phyloP scores from a whole-genome alignment of 53 echinoderm and acorn worm species.

The Holothuria scabra region DNA sequence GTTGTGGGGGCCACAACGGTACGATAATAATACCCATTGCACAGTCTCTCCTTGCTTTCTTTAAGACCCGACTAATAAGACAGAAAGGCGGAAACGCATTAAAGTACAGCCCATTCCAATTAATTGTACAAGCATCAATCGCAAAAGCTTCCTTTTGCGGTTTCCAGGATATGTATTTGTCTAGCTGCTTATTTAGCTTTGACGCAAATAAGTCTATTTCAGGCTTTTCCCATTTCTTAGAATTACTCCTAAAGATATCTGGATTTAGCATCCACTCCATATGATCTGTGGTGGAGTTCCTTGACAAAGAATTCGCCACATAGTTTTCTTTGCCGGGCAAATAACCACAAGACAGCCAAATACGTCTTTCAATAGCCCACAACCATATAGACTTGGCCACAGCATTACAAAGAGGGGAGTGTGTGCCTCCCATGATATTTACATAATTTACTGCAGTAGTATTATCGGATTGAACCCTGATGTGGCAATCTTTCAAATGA shows the following conservation, averaged over 20 bases:
- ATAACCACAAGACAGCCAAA: constrained; percentile 58
- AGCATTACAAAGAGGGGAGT: constrained; percentile 48
- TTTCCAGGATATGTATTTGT: constrained; percentile 41
- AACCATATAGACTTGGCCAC: constrained; percentile 53
- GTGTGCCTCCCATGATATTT: constrained; percentile 59
- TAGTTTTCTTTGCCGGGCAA: constrained; percentile 57
- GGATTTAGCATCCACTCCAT: constrained; percentile 63
- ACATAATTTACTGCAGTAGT: constrained; percentile 63
- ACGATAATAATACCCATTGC: too few relatives aligned
- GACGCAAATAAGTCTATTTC: constrained; percentile 64
- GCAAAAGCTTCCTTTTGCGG: constrained; percentile 47
- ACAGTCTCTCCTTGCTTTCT: too few relatives aligned
- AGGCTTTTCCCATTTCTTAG: constrained; percentile 28
- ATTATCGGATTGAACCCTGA: too few relatives aligned
- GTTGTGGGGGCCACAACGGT: too few relatives aligned
- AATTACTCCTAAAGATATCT: constrained; percentile 16
- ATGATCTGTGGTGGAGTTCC: constrained; percentile 41
- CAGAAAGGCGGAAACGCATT: too few relatives aligned
- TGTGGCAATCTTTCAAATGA: constrained; percentile 9
- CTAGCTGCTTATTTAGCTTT: constrained; percentile 49
- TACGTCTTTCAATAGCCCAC: constrained; percentile 51
- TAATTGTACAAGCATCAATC: constrained; percentile 56
- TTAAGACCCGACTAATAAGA: too few relatives aligned
- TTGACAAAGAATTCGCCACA: constrained; percentile 52
- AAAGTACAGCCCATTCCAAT: constrained; percentile 25